These are phyloP conservation scores for Brotula barbata DNA, from an alignment of 2,797 vertebrate genomes.

Conservation along the genomic window DNA sequence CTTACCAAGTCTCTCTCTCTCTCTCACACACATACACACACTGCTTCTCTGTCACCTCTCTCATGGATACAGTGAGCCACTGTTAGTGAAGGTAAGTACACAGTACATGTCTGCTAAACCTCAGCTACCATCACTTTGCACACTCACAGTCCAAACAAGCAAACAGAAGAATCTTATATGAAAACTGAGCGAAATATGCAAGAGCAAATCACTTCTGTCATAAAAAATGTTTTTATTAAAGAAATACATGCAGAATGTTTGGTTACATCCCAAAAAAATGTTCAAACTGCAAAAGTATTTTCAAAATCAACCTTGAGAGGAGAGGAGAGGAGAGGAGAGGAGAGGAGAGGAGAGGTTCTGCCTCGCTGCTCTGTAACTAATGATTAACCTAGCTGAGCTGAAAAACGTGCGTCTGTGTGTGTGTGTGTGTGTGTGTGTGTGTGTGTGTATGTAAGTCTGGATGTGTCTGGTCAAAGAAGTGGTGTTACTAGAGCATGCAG, in stretches of 20 bases:
- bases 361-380: slow-evolving; percentile 48
- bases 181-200: background rate
- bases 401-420: slow-evolving; percentile 12
- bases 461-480: slow-evolving; percentile 45
- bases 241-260: no score
- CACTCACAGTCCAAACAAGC: slow-evolving; percentile 1
- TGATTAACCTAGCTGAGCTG: slow-evolving; percentile 50
- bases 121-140: background rate
- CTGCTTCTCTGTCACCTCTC: background rate
- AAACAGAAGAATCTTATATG: background rate
- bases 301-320: no score
- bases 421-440: slow-evolving; percentile 5
- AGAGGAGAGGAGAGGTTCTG: slow-evolving; percentile 52
- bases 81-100: background rate
- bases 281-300: no score
- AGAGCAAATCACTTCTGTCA: background rate
- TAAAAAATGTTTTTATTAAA: no score
- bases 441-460: slow-evolving; percentile 12
- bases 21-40: slow-evolving; percentile 9
- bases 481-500: slow-evolving; percentile 54
- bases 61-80: slow-evolving; percentile 1
- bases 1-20: slow-evolving; percentile 12
- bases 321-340: no score
- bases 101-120: background rate
- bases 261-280: no score